A percentile compares a stretch with the other conserved stretches of the same genome.
Conservation (phyloP, 1,140 invertebrate species). For the Chionoecetes opilio region DNA sequence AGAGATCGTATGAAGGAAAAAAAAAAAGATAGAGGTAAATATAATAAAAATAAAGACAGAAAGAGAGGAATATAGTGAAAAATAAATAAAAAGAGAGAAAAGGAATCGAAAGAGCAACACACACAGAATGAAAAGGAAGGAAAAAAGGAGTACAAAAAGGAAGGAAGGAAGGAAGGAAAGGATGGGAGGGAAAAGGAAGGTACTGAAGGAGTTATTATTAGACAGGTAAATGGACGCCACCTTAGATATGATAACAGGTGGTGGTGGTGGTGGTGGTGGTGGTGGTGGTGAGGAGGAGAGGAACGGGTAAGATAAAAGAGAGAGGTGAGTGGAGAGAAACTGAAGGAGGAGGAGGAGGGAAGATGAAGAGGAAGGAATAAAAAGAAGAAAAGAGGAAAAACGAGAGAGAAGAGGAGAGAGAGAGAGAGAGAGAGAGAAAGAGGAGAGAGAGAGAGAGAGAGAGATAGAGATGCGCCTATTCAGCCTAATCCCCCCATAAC, state of each 20-base stretch:
- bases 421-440: neutral
- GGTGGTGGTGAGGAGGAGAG: no score
- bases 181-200: neutral
- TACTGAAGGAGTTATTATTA: neutral
- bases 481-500: neutral
- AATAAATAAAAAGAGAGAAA: neutral
- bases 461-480: neutral
- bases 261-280: no score
- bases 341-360: neutral
- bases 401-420: conserved; percentile 13
- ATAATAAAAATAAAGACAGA: neutral
- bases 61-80: neutral
- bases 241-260: no score
- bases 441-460: conserved; percentile 30
- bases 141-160: no score
- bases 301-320: neutral
- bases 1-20: neutral
- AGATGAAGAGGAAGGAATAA: neutral
- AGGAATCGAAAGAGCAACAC: no score
- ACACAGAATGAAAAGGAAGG: no score
- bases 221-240: no score
- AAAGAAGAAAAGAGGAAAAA: conserved; percentile 19
- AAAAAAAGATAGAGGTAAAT: neutral
- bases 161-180: neutral
- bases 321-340: neutral